Evolutionary conservation across 1,140 invertebrate genomes (phyloP), one percentile per base, ranked within the genome.

Genomic region (Achroia grisella): DNA sequence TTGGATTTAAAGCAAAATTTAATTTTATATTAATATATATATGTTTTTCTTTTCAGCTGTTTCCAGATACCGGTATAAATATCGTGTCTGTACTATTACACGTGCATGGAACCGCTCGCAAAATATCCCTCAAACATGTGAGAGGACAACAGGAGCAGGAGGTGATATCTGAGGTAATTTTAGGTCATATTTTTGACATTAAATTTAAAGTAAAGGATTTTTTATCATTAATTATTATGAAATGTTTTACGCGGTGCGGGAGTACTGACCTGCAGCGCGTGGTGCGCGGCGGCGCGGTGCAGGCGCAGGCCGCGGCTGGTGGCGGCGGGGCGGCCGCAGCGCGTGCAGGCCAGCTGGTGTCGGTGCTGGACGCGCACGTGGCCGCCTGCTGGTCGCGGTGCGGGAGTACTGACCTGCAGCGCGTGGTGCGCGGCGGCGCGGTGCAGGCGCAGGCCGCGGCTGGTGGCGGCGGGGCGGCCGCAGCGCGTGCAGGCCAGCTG

Each of bases 61-160:
- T 95, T 62, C 93, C 93, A 0, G 87, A 90, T 37, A 87, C 90
- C 12, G 94, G 94, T 0, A 91, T 96, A 9, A 93, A 93, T 66
- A 88, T 95, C 0, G 90, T 95, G 0, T 94, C 93, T 0, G 94
- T 94, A 0, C 83, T 94, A 1, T 71, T 95, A 2, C 94, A 96
- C 64, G 93, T 93, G 0, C 94, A 95, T 74, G 82, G 93, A 11
- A 91, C 93, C 10, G 94, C 93, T 8, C 89, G 89, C 34, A 92
- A 91, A 65, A 89, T 97, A 52, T 90, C 89, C 10, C 72, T 96
- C 12, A 90, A 93, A 35, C 94, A 96, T 69, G 88, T 97, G 28
- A 87, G 95, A 35, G 88, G 90, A 11, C 92, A 90, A 3, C 88
- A 91, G 52, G 94, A 97, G 81, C 64, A 97, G 6, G 89, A 90